phyloP scores from a whole-genome alignment of 2,888 invertebrate genomes.

The Baccha elongata region DNA sequence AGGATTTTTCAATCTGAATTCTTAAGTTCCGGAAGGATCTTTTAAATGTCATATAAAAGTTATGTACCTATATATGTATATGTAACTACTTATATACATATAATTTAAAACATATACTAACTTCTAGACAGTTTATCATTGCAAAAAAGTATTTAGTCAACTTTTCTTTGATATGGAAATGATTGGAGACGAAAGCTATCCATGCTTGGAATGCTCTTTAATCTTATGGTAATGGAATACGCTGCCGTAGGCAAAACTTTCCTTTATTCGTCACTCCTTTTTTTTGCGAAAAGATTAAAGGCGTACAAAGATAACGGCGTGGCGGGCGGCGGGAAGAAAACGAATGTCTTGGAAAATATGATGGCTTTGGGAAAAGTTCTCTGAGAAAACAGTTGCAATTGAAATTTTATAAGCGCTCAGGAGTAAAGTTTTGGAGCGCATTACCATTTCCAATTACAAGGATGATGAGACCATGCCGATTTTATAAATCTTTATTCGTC shows the following conservation, averaged over 20 bases:
- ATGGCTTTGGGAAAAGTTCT: slow-evolving; percentile 32
- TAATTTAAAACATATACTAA: too few relatives aligned
- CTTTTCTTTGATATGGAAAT: slow-evolving; percentile 56
- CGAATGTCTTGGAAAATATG: slow-evolving; percentile 33
- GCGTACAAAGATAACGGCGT: slow-evolving; percentile 8
- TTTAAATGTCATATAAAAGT: too few relatives aligned
- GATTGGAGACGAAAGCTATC: slow-evolving; percentile 4
- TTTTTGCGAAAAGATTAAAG: slow-evolving; percentile 43
- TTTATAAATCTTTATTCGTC: slow-evolving; percentile 11
- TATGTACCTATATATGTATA: too few relatives aligned
- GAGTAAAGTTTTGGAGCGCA: not conserved
- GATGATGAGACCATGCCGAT: not conserved
- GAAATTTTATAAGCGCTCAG: not conserved
- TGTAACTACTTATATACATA: slow-evolving; percentile 8
- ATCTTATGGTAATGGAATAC: slow-evolving; percentile 61
- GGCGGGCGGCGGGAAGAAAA: not conserved
- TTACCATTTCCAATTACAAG: not conserved
- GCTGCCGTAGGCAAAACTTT: slow-evolving; percentile 58
- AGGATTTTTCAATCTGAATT: too few relatives aligned
- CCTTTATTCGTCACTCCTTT: slow-evolving; percentile 21
- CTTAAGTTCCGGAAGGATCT: too few relatives aligned
- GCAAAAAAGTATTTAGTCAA: slow-evolving; percentile 32
- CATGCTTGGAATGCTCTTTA: slow-evolving; percentile 52
- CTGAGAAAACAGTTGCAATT: slow-evolving; percentile 27
- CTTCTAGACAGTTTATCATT: too few relatives aligned